These are phyloP conservation scores for Trachurus trachurus DNA, from an alignment of 2,797 vertebrate species.

Conservation along the genomic window DNA sequence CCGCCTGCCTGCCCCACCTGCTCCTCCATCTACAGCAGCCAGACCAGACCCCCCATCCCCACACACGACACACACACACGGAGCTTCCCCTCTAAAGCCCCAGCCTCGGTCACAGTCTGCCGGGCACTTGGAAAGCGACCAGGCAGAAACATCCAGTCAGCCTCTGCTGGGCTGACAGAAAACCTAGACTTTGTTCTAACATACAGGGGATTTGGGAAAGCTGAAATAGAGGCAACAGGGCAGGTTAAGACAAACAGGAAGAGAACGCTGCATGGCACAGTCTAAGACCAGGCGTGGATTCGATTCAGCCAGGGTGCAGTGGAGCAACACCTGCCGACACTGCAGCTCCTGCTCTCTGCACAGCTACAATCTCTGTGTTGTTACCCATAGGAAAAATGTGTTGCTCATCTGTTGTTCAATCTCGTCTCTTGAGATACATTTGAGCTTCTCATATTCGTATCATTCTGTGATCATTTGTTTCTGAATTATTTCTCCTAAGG, in stretches of 20 bases:
- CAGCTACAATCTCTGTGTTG: not conserved
- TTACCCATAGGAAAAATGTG: too few relatives aligned
- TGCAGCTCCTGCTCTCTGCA: not conserved
- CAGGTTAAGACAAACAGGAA: constrained; percentile 39
- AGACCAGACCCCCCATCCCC: not conserved
- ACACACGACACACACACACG: constrained; percentile 4
- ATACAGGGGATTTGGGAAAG: constrained; percentile 29
- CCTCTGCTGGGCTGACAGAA: constrained; percentile 46
- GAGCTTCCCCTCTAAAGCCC: constrained; percentile 10
- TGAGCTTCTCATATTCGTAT: too few relatives aligned
- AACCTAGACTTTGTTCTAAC: constrained; percentile 52
- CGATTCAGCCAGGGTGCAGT: constrained; percentile 18
- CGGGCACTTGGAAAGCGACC: constrained; percentile 53
- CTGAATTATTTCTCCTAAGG: too few relatives aligned
- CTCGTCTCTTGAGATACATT: too few relatives aligned
- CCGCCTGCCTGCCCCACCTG: constrained; percentile 13
- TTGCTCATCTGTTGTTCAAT: too few relatives aligned
- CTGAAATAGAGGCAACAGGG: constrained; percentile 11
- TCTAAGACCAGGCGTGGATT: constrained; percentile 22
- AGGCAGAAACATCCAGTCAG: constrained; percentile 50
- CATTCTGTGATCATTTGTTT: too few relatives aligned
- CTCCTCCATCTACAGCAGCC: constrained; percentile 22
- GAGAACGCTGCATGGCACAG: not conserved
- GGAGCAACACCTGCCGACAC: constrained; percentile 16
- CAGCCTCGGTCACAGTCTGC: constrained; percentile 68